Base-by-base conservation (phyloP, 2,888 invertebrate genomes). In the Celastrina argiolus region DNA sequence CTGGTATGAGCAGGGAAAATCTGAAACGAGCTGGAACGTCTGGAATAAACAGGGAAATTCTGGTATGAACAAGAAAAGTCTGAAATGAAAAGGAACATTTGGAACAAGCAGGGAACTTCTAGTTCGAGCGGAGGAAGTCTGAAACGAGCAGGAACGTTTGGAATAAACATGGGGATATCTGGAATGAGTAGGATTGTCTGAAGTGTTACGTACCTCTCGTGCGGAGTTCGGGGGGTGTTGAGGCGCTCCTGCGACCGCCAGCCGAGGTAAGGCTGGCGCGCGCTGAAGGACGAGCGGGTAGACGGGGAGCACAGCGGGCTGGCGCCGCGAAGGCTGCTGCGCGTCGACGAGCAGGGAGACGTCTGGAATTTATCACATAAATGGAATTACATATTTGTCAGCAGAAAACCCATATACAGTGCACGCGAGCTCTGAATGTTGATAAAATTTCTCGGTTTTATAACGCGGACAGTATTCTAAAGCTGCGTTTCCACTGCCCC, bases 231-330 rank as follows among this genome's bases (percentile, higher is more conserved):
- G 1, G 96, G 96, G 75, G 93, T 92, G 73, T 95, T 93, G 65
- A 97, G 92, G 70, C 96, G 93, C 85, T 97, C 97, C 84, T 97
- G 96, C 81, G 94, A 94, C 75, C 97, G 92, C 97, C 97, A 97
- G 64, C 97, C 97, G 70, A 97, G 92, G 87, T 97, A 97, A 0
- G 97, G 97, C 82, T 96, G 96, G 45, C 97, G 93, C 74, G 96
- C 95, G 81, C 96, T 96, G 91, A 96, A 95, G 68, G 95, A 95
- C 64, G 94, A 94, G 68, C 95, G 91, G 41, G 94, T 88, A 59
- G 93, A 93, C 26, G 94, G 93, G 7, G 94, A 94, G 76, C 92
- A 92, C 70, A 94, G 92, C 42, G 95, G 94, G 73, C 94, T 94
- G 68, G 94, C 93, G 61, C 94, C 93, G 61, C 94, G 93, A 80